Percentiles rank a stretch among this genome's conserved stretches.
phyloP scores from a whole-genome alignment of 2,113 vertebrate species.

The Gymnobelideus leadbeateri region DNA sequence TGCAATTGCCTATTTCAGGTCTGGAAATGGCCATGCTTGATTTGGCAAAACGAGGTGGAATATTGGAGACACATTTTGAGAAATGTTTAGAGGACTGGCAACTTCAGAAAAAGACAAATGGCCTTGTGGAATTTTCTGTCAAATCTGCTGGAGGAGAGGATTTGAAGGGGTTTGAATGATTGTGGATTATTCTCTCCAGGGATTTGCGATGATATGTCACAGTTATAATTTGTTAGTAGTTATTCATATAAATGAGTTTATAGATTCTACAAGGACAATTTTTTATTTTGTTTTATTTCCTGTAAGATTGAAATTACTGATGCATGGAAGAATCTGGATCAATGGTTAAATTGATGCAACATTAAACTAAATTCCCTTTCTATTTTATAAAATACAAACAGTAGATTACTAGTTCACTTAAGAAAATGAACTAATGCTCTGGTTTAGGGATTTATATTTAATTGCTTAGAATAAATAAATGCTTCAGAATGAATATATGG shows the following conservation, averaged over 20 bases:
- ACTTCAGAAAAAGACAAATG: conserved; percentile 45
- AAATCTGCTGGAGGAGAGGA: conserved; percentile 49
- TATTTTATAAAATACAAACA: conserved; percentile 65
- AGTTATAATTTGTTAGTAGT: conserved; percentile 70
- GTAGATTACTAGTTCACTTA: conserved; percentile 65
- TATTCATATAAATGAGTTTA: conserved; percentile 77
- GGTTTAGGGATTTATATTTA: conserved; percentile 57
- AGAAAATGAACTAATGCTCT: conserved; percentile 46
- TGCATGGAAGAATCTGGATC: conserved; percentile 64
- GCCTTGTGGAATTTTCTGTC: conserved; percentile 66
- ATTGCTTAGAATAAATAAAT: conserved; percentile 54
- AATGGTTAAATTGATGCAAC: conserved; percentile 64
- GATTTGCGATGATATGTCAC: conserved; percentile 61
- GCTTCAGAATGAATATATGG: conserved; percentile 30
- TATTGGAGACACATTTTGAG: background rate
- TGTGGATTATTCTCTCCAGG: conserved; percentile 65
- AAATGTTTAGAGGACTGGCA: conserved; percentile 6
- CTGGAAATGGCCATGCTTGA: background rate
- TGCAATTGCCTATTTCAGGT: background rate
- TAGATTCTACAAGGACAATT: conserved; percentile 69
- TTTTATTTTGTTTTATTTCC: conserved; percentile 69
- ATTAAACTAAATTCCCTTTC: conserved; percentile 73
- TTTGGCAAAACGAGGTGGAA: conserved; percentile 12
- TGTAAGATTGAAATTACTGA: conserved; percentile 74
- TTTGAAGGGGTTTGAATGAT: conserved; percentile 56